Evolutionary conservation across 2,888 invertebrate genomes (phyloP), one percentile per base, ranked within the genome.

Genomic region (Cataglyphis rosenhaueri): DNA sequence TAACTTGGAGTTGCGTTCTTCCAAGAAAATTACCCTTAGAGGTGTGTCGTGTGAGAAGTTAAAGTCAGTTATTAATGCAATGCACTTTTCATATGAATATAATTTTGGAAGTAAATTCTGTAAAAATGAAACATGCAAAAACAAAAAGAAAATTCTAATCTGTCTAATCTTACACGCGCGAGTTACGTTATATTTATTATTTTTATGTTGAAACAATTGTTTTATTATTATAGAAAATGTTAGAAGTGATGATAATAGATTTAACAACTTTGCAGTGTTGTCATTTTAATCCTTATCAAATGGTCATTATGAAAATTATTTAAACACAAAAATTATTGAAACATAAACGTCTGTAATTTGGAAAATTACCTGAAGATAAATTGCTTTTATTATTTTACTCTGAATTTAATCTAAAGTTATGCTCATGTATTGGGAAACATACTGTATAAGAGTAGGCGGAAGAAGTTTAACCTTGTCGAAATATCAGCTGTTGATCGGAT

Each of bases 401-500:
- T 18, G 29, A 78, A 44, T 70, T 68, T 21, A 59, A 15, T 68
- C n/a, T 35, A 29, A 66, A 66, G 15, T 64, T 38, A 52, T 21
- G 9, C 10, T 38, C 8, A 25, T 15, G 10, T 59, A 32, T 21
- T 25, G 4, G 9, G 25, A 70, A 21, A 38, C 21, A 32, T 29
- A 70, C 4, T 18, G 1, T 35, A 10, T 32, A 68, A 44, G 66
- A 78, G 70, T 71, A 79, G 44, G 44, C 18, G 71, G 35, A 59
- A 61, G 32, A 71, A 35, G 5, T 55, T 10, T 55, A 29, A n/a
- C 61, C 2, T 64, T 32, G 25, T 66, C 52, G 48, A 82, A 66
- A 68, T 61, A 78, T 68, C 38, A 66, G 52, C n/a, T 68, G 74
- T 76, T 74, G 59, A 75, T 85, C 82, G 44, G 85, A 88, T 86